These are phyloP conservation scores for Enteromius radiatus DNA, from an alignment of 2,797 vertebrate genomes.

Conservation along the genomic window DNA sequence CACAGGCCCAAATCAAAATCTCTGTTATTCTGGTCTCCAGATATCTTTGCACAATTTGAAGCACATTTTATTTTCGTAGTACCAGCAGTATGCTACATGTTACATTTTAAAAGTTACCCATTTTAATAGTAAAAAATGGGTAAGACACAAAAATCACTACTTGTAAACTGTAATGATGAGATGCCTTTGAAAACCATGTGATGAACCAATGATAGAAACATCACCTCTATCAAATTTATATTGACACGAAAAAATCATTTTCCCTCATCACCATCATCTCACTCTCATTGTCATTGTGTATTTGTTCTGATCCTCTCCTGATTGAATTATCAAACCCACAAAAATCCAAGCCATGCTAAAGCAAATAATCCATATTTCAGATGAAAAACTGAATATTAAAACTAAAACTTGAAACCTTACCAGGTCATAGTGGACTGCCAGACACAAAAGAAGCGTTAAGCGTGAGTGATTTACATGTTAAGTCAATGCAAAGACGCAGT, in stretches of 20 bases:
- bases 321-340: slow-evolving; percentile 48
- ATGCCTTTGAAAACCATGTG: slow-evolving; percentile 26
- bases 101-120: neutral
- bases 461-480: no score
- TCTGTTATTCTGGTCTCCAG: neutral
- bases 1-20: neutral
- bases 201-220: neutral
- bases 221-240: slow-evolving; percentile 33
- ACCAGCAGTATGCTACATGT: neutral
- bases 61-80: neutral
- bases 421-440: neutral
- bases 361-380: slow-evolving; percentile 35
- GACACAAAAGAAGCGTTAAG: no score
- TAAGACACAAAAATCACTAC: neutral
- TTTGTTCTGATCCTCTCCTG: slow-evolving; percentile 44
- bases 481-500: no score
- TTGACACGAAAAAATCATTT: slow-evolving; percentile 38
- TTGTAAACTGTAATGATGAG: slow-evolving; percentile 19
- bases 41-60: neutral
- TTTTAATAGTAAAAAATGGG: neutral
- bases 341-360: slow-evolving; percentile 40
- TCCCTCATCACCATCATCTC: slow-evolving; percentile 35
- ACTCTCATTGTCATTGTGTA: slow-evolving; percentile 24
- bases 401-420: slow-evolving; percentile 1
- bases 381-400: slow-evolving; percentile 52